Evolutionary conservation across 2,888 invertebrate species (phyloP).

Genomic region (Pilophorus perplexus): DNA sequence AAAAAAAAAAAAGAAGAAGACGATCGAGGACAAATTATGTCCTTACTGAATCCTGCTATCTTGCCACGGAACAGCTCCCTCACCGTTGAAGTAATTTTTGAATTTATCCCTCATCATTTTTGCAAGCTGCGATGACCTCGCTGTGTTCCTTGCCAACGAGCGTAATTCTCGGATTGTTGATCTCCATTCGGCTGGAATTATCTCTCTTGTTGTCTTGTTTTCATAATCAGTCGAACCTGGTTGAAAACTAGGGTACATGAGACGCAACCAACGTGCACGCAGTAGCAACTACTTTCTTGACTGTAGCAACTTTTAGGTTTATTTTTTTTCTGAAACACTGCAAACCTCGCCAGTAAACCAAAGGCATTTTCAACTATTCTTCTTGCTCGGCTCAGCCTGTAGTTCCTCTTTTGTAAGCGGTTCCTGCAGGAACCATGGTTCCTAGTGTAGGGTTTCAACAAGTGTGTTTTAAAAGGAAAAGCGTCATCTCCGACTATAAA

Average conservation of each 20-base stretch:
- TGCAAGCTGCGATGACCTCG: slow-evolving; percentile 15
- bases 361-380: slow-evolving; percentile 47
- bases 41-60: neutral
- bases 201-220: slow-evolving; percentile 20
- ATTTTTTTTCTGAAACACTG: slow-evolving; percentile 43
- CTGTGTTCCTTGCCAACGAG: slow-evolving; percentile 11
- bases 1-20: too few relatives aligned
- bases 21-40: too few relatives aligned
- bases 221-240: slow-evolving; percentile 31
- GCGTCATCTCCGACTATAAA: slow-evolving; percentile 28
- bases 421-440: too few relatives aligned
- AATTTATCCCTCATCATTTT: slow-evolving; percentile 14
- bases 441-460: slow-evolving; percentile 45
- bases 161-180: neutral
- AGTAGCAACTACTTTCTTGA: slow-evolving; percentile 21
- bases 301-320: neutral
- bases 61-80: slow-evolving; percentile 26
- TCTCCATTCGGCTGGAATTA: slow-evolving; percentile 36
- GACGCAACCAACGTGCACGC: slow-evolving; percentile 33
- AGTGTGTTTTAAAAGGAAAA: slow-evolving; percentile 45
- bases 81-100: slow-evolving; percentile 26
- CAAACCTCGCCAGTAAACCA: slow-evolving; percentile 46
- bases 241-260: slow-evolving; percentile 14
- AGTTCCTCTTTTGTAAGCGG: too few relatives aligned
- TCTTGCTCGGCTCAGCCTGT: slow-evolving; percentile 46